phyloP scores from a whole-genome alignment of 2,888 invertebrate genomes.

The Blera fallax region DNA sequence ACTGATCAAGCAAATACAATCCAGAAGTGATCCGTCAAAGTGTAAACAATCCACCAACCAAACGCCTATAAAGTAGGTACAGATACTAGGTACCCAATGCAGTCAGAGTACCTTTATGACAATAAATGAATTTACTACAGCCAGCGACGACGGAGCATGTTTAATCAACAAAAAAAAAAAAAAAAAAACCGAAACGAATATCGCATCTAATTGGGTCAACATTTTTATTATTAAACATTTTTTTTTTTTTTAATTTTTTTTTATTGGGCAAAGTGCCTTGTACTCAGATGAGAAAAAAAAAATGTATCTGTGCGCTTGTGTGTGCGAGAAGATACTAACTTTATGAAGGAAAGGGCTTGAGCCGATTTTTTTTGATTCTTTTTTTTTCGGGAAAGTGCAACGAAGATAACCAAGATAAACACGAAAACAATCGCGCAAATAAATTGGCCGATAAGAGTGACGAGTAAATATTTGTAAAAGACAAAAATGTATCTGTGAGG shows the following conservation, averaged over 20 bases:
- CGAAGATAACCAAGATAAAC: conserved; percentile 45
- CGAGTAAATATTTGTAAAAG: conserved; percentile 19
- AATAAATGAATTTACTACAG: conserved; percentile 41
- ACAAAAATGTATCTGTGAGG: background rate
- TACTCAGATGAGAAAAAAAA: conserved; percentile 4
- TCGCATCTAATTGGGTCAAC: conserved; percentile 65
- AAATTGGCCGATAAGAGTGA: conserved; percentile 15
- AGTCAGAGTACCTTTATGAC: conserved; percentile 41
- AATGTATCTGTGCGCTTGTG: background rate
- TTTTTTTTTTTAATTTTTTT: conserved; percentile 5
- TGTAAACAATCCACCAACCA: conserved; percentile 44
- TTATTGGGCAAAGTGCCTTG: conserved; percentile 32
- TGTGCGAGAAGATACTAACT: background rate
- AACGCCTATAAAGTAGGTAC: background rate
- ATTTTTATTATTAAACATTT: conserved; percentile 59
- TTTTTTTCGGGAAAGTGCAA: conserved; percentile 39
- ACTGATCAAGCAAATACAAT: conserved; percentile 57
- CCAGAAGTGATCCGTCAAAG: conserved; percentile 63
- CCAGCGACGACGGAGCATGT: conserved; percentile 24
- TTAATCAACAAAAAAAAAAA: conserved; percentile 33
- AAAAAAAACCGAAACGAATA: conserved; percentile 51
- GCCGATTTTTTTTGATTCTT: background rate
- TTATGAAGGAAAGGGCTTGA: conserved; percentile 32
- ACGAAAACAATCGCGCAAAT: conserved; percentile 26
- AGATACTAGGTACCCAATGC: background rate